Evolutionary conservation across 2,888 invertebrate species (phyloP), one percentile per base, ranked within the genome.

Genomic region (Acholoe squamosa): DNA sequence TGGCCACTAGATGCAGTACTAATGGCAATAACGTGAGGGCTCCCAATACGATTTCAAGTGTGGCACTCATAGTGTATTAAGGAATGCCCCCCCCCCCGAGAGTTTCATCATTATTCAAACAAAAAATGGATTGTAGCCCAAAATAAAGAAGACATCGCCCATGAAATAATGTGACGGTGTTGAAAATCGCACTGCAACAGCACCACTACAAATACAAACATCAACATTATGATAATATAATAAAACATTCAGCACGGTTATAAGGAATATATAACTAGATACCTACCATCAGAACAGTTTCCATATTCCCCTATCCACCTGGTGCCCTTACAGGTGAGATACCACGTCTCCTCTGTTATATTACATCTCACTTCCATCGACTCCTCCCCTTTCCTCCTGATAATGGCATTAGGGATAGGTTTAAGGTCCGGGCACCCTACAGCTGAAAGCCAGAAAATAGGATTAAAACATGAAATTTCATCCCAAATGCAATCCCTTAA

Each of bases 301-400:
- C 86, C 86, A n/a, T 54, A 86, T 19, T 86, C 86, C n/a, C 86
- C 86, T n/a, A 86, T 86, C 86, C 86, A 86, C 28, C 56, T 86
- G 54, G 86, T 86, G 52, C 56, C 86, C 28, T 86, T 86, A 86
- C 86, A 86, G 28, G 86, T 86, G 56, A 86, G 86, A 54, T 86
- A 86, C 86, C 86, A 86, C 0, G 86, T 86, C 56, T 86, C 86
- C 14, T 86, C 86, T 31, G 86, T 86, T 7, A 86, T 52, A 31
- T 86, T 86, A 31, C 86, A 86, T 7, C 86, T 16, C 25, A 86
- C 86, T 54, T 86, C 86, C 86, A 86, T 86, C 1, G 86, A 86
- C 25, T 86, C 86, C 31, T 52, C 54, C 16, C 86, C 86, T 19
- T 86, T 86, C 25, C 86, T 19, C 54, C 56, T 52, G 54, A 86